Evolutionary conservation across 2,113 vertebrate genomes (phyloP).

Genomic region (Notiomystis cincta): DNA sequence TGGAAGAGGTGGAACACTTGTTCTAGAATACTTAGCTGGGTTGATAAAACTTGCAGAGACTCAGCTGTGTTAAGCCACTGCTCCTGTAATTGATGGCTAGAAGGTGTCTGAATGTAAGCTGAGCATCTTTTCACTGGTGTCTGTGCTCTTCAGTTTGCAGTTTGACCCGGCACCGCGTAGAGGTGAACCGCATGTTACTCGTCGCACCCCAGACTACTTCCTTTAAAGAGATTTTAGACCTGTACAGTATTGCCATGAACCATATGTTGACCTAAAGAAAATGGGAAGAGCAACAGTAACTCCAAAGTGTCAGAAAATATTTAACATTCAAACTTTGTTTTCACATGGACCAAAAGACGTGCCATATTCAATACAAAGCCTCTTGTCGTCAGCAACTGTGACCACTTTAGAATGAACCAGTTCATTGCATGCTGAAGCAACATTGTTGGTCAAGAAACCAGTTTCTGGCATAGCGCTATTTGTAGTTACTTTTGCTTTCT

Average conservation of each 20-base stretch:
- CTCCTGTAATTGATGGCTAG: background rate
- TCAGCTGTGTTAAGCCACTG: background rate
- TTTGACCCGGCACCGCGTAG: slow-evolving; percentile 95
- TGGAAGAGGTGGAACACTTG: background rate
- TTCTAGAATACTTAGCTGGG: background rate
- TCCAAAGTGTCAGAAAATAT: slow-evolving; percentile 84
- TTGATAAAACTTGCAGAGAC: background rate
- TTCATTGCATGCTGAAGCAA: slow-evolving; percentile 86
- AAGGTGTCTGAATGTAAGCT: fast-evolving
- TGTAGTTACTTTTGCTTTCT: slow-evolving; percentile 90
- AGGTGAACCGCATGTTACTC: slow-evolving; percentile 98
- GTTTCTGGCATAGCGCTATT: slow-evolving; percentile 85
- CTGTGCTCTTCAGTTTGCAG: slow-evolving; percentile 85
- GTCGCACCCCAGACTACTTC: slow-evolving; percentile 98
- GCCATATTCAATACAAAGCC: slow-evolving; percentile 87
- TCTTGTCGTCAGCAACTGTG: slow-evolving; percentile 81
- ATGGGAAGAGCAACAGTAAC: slow-evolving; percentile 81
- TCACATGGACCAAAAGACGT: slow-evolving; percentile 91
- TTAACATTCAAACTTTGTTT: slow-evolving; percentile 85
- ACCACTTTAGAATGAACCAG: slow-evolving; percentile 80
- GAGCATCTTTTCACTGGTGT: background rate
- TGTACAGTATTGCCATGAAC: slow-evolving; percentile 88
- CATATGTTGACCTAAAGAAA: slow-evolving; percentile 77
- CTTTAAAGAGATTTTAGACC: slow-evolving; percentile 84
- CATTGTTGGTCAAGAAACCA: slow-evolving; percentile 81